These are phyloP conservation scores for Pyrgilauda ruficollis DNA, from an alignment of 2,113 vertebrate genomes.

Conservation along the genomic window DNA sequence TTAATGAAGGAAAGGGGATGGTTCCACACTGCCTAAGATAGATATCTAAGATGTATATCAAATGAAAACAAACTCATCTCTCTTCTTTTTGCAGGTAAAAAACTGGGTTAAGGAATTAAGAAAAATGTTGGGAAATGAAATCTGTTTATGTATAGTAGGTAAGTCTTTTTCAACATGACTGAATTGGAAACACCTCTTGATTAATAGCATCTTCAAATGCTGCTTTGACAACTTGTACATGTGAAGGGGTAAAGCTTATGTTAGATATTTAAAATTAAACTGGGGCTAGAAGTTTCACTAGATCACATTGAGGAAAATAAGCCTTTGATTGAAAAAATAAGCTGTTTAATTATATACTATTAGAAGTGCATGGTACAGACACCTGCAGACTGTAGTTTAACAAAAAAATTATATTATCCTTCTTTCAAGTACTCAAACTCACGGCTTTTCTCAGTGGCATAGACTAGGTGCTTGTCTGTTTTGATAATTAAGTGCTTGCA, in stretches of 20 bases:
- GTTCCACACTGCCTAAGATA: not conserved
- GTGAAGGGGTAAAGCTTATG: not conserved
- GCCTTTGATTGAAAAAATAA: not conserved
- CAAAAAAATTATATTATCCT: not conserved
- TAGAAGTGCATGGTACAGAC: not conserved
- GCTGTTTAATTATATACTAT: not conserved
- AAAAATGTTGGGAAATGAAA: slow-evolving; percentile 99
- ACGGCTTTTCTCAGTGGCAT: not conserved
- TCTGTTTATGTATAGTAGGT: slow-evolving; percentile 99
- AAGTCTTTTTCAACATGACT: slow-evolving; percentile 56
- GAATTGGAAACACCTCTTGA: not conserved
- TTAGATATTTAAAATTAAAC: not conserved
- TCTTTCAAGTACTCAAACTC: not conserved
- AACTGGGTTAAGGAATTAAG: slow-evolving; percentile 99
- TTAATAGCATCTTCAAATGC: not conserved
- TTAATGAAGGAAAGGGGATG: not conserved
- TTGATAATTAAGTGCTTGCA: not conserved
- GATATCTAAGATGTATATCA: not conserved
- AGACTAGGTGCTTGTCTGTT: not conserved
- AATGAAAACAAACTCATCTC: not conserved
- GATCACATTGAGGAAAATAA: not conserved
- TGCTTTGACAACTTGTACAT: not conserved
- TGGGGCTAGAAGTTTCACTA: not conserved
- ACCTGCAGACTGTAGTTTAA: not conserved
- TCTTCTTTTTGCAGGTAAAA: slow-evolving; percentile 85